phyloP scores from a whole-genome alignment of 2,797 vertebrate genomes.

The Sebastes hopkinsi region DNA sequence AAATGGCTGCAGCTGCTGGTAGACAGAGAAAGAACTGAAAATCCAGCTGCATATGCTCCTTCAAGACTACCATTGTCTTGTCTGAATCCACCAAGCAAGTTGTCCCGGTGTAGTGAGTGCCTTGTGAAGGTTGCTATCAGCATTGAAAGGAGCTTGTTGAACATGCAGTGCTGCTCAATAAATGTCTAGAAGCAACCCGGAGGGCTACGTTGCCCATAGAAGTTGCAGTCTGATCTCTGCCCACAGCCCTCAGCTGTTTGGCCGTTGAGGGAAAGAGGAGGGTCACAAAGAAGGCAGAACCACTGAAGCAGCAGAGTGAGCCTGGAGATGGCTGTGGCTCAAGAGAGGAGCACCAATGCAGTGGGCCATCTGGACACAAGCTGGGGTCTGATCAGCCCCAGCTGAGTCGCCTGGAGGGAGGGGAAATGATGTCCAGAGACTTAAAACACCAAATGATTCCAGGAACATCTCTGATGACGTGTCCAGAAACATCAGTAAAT shows the following conservation, averaged over 20 bases:
- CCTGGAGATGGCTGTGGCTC: slow-evolving; percentile 20
- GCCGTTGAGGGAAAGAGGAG: not conserved
- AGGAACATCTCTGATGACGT: not conserved
- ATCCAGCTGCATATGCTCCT: not conserved
- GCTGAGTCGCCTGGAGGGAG: slow-evolving; percentile 9
- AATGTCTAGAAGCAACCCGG: not conserved
- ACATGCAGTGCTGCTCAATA: not conserved
- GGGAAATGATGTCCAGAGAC: slow-evolving; percentile 1
- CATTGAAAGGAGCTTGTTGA: not conserved
- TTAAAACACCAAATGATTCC: not conserved
- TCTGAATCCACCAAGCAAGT: not conserved
- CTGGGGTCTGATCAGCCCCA: slow-evolving; percentile 31
- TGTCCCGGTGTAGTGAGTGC: not conserved
- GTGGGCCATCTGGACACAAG: slow-evolving; percentile 33
- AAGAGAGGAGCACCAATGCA: slow-evolving; percentile 27
- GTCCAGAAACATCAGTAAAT: not conserved
- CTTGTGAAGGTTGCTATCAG: not conserved
- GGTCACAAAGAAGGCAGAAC: not conserved
- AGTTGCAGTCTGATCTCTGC: not conserved
- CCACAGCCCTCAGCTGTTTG: not conserved
- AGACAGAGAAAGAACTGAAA: not conserved
- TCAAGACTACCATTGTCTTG: not conserved
- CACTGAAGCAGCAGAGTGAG: slow-evolving; percentile 18
- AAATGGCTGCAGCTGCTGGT: not conserved
- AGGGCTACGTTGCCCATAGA: not conserved